A percentile compares a stretch with the other conserved stretches of the same genome.
phyloP scores from a whole-genome alignment of 2,113 vertebrate species.

The Globicephala melas region DNA sequence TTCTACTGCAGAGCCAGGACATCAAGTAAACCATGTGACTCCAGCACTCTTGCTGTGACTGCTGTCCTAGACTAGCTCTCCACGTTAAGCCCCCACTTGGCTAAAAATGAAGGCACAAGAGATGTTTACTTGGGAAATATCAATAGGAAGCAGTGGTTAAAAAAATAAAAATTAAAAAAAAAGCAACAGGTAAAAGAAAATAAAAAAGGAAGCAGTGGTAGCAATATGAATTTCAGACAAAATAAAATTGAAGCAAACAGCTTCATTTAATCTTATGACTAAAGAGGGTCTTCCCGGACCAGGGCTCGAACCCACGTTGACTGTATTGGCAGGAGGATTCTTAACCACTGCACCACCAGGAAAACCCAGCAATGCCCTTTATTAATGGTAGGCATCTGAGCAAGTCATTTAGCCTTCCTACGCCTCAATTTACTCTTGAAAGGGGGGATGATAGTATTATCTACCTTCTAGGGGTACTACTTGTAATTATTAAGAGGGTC shows the following conservation, averaged over 20 bases:
- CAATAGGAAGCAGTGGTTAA: background rate
- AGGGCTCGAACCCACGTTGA: no score
- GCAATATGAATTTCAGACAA: background rate
- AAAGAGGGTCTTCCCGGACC: background rate
- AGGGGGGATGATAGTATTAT: background rate
- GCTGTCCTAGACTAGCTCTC: background rate
- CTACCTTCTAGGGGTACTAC: background rate
- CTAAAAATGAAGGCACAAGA: background rate
- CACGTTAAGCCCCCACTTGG: background rate
- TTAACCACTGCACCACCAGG: no score
- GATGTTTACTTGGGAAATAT: background rate
- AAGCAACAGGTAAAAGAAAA: no score
- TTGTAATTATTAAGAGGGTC: background rate
- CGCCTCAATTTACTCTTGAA: background rate
- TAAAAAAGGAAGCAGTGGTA: background rate
- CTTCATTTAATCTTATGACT: background rate
- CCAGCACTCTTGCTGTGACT: no score
- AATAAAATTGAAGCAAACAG: background rate
- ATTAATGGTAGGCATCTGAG: background rate
- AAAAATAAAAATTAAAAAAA: no score
- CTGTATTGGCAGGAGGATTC: no score
- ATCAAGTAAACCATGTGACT: fast-evolving
- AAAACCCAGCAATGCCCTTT: no score
- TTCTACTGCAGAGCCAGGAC: background rate
- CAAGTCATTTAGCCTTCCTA: background rate